A percentile compares a stretch with the other conserved stretches of the same genome.
phyloP scores from a whole-genome alignment of 2,888 invertebrate species.

The Dascillus cervinus region DNA sequence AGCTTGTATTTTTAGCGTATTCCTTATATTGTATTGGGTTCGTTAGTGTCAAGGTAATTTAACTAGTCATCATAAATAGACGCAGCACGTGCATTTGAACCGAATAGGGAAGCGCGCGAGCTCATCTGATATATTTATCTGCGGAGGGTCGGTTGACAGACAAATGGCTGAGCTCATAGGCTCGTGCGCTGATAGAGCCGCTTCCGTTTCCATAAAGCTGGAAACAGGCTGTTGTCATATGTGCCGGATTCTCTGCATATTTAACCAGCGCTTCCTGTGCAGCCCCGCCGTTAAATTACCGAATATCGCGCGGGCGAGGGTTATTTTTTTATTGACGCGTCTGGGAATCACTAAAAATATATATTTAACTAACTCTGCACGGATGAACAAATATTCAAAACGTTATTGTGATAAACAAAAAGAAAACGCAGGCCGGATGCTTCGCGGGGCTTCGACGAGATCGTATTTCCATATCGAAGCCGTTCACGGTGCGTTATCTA shows the following conservation, averaged over 20 bases:
- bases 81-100: slow-evolving; percentile 35
- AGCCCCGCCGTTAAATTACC: slow-evolving; percentile 32
- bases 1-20: slow-evolving; percentile 23
- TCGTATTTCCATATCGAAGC: slow-evolving; percentile 33
- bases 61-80: slow-evolving; percentile 41
- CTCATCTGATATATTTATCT: slow-evolving; percentile 36
- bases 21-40: slow-evolving; percentile 30
- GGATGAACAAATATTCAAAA: slow-evolving; percentile 11
- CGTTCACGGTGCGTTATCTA: slow-evolving; percentile 28
- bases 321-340: slow-evolving; percentile 10
- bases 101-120: slow-evolving; percentile 31
- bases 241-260: slow-evolving; percentile 34
- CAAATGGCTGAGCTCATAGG: slow-evolving; percentile 37
- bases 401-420: slow-evolving; percentile 16
- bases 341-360: slow-evolving; percentile 13
- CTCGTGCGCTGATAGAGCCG: slow-evolving; percentile 34
- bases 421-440: slow-evolving; percentile 15
- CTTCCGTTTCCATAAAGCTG: slow-evolving; percentile 44
- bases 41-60: slow-evolving; percentile 43
- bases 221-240: slow-evolving; percentile 42
- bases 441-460: slow-evolving; percentile 26
- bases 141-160: slow-evolving; percentile 36
- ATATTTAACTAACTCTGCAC: slow-evolving; percentile 7
- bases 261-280: slow-evolving; percentile 32
- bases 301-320: slow-evolving; percentile 13